Evolutionary conservation across 2,797 vertebrate species (phyloP).

Genomic region (Neosilurus hyrtlii): DNA sequence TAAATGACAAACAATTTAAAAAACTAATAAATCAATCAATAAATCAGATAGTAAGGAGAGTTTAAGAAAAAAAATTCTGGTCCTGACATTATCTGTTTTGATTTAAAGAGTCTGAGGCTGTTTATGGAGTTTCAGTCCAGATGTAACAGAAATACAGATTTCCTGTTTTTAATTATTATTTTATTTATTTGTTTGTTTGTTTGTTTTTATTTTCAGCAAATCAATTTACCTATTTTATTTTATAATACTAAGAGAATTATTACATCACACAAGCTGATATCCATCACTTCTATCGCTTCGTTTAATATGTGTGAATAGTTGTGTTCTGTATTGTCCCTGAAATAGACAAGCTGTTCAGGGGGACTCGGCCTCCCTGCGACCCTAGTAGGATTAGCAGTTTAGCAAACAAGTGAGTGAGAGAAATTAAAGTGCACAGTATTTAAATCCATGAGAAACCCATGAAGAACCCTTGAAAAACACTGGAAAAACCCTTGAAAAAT

Average conservation of each 20-base stretch:
- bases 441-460: background rate
- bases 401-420: too few relatives aligned
- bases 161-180: background rate
- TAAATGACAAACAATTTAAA: too few relatives aligned
- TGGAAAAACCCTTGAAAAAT: too few relatives aligned
- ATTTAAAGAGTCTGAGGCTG: background rate
- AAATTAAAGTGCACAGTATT: too few relatives aligned
- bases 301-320: too few relatives aligned
- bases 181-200: background rate
- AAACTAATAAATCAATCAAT: too few relatives aligned
- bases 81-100: background rate
- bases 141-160: background rate
- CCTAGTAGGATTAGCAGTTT: too few relatives aligned
- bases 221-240: background rate
- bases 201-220: background rate
- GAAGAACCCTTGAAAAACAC: background rate
- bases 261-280: background rate
- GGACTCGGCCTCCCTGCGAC: too few relatives aligned
- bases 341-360: too few relatives aligned
- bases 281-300: constrained; percentile 19
- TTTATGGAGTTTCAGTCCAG: background rate
- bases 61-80: background rate
- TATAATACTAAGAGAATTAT: background rate
- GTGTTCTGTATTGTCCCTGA: too few relatives aligned
- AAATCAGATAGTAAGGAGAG: background rate